Percentiles rank a stretch among this genome's conserved stretches.
These are phyloP conservation scores for Toxotes chatareus DNA, from an alignment of 2,113 vertebrate genomes.

Conservation along the genomic window DNA sequence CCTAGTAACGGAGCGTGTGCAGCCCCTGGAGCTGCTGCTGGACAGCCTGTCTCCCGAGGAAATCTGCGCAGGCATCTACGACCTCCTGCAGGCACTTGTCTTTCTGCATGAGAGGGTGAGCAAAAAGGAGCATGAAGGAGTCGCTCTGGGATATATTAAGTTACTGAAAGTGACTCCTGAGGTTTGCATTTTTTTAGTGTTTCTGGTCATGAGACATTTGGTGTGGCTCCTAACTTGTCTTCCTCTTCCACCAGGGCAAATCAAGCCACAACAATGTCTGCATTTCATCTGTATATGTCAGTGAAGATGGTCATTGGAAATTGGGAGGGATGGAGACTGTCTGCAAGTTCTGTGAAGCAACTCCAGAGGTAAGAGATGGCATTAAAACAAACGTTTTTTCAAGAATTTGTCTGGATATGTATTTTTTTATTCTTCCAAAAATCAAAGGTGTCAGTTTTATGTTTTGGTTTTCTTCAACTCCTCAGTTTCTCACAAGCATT, in stretches of 20 bases:
- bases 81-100: conserved; percentile 91
- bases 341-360: conserved; percentile 92
- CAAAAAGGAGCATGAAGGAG: background rate
- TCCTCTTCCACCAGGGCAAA: conserved; percentile 86
- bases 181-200: background rate
- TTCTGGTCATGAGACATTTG: background rate
- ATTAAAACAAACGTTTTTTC: background rate
- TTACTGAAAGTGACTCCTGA: background rate
- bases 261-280: conserved; percentile 97
- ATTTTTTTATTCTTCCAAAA: background rate
- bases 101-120: conserved; percentile 96
- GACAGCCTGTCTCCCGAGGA: conserved; percentile 89
- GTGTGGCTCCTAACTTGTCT: background rate
- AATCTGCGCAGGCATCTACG: conserved; percentile 95
- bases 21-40: conserved; percentile 89
- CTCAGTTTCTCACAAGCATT: conserved; percentile 90
- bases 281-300: conserved; percentile 93
- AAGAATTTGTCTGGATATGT: background rate
- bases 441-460: background rate
- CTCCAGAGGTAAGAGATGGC: conserved; percentile 86
- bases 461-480: conserved; percentile 20
- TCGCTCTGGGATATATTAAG: background rate
- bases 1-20: conserved; percentile 93
- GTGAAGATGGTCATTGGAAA: conserved; percentile 98
- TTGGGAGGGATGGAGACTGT: conserved; percentile 98